Conservation (phyloP, 2,888 invertebrate genomes). For the Oasisia sp. region DNA sequence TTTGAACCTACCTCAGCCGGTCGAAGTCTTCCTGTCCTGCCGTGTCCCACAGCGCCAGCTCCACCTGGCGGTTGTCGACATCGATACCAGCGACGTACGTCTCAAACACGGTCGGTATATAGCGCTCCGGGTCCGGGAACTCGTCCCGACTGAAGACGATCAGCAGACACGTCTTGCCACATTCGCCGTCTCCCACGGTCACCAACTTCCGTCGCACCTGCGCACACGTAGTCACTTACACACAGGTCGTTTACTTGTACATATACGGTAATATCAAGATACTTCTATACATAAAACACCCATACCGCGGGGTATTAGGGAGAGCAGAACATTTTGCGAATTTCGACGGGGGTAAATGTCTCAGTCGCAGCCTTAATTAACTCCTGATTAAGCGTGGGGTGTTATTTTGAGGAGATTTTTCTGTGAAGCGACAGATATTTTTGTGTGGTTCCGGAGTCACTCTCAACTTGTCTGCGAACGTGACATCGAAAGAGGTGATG, state of each 20-base stretch:
- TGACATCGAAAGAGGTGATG: no score
- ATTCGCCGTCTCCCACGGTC: constrained; percentile 97
- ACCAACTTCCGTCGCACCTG: constrained; percentile 77
- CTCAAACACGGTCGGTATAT: constrained; percentile 99
- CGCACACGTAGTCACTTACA: not conserved
- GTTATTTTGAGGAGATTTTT: no score
- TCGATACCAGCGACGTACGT: constrained; percentile 99
- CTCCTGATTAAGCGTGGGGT: no score
- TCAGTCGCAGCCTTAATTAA: no score
- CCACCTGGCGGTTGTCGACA: constrained; percentile 69
- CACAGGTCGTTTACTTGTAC: not conserved
- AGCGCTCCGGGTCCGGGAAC: constrained; percentile 98
- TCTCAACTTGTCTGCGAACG: no score
- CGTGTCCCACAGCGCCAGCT: constrained; percentile 58
- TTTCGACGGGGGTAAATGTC: no score
- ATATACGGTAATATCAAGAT: not conserved
- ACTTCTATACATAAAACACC: no score
- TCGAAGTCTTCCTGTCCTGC: constrained; percentile 81
- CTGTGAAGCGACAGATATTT: no score
- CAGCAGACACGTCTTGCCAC: constrained; percentile 97
- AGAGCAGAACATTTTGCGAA: no score
- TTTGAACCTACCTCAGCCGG: constrained; percentile 74
- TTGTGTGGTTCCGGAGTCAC: no score
- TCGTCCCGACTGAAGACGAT: constrained; percentile 98
- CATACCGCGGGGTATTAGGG: no score